Evolutionary conservation across 2,113 vertebrate genomes (phyloP).

Genomic region (Heloderma charlesbogerti): DNA sequence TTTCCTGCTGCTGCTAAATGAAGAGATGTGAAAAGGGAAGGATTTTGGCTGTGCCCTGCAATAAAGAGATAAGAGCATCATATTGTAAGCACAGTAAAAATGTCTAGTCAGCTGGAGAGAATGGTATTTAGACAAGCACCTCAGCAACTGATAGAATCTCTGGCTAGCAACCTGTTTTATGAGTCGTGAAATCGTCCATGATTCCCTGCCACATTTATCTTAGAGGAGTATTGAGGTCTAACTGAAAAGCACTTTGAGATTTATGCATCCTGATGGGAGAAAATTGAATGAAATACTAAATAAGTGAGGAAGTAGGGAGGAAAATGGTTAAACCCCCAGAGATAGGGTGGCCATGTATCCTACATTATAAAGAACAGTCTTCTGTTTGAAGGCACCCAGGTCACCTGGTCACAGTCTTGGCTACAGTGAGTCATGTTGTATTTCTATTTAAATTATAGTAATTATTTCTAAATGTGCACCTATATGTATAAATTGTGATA

Average conservation of each 20-base stretch:
- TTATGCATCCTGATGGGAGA: conserved; percentile 25
- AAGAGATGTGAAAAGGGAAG: neutral
- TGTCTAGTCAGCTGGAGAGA: conserved; percentile 23
- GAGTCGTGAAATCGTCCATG: conserved; percentile 16
- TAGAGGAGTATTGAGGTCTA: neutral
- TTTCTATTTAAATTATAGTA: neutral
- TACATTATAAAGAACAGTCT: neutral
- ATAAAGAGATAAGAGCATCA: conserved; percentile 7
- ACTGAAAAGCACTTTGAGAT: conserved; percentile 33
- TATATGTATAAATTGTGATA: no score
- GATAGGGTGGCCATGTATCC: neutral
- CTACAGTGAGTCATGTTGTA: neutral
- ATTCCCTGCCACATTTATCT: neutral
- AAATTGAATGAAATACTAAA: neutral
- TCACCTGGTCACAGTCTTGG: neutral
- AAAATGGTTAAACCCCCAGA: conserved; percentile 55
- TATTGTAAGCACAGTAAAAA: conserved; percentile 26
- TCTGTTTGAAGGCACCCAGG: neutral
- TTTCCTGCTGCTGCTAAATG: conserved; percentile 22
- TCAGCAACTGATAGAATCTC: conserved; percentile 34
- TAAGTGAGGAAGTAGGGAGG: neutral
- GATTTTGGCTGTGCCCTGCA: neutral
- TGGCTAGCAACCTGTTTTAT: conserved; percentile 35
- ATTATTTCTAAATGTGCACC: conserved; percentile 18
- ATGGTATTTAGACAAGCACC: conserved; percentile 12